Evolutionary conservation across 2,888 invertebrate species (phyloP).

Genomic region (Globia sparganii): DNA sequence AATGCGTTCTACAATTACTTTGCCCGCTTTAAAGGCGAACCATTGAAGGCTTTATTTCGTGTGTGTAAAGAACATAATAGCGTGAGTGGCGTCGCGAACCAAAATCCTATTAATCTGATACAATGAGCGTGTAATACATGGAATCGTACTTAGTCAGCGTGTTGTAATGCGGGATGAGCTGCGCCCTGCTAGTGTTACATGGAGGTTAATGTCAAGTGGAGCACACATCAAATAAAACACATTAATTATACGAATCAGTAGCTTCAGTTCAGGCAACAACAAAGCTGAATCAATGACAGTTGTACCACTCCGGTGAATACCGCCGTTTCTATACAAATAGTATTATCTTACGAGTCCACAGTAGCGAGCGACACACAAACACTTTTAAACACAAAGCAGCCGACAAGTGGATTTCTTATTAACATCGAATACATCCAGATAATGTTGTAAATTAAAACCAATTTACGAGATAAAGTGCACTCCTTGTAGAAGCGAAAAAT

Average conservation of each 20-base stretch:
- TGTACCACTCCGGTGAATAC: neutral
- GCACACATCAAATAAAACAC: conserved; percentile 5
- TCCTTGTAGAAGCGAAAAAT: conserved; percentile 10
- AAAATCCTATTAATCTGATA: conserved; percentile 60
- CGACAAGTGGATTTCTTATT: conserved; percentile 19
- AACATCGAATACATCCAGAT: conserved; percentile 4
- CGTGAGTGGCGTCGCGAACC: conserved; percentile 23
- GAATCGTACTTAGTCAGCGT: conserved; percentile 60
- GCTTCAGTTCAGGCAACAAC: neutral
- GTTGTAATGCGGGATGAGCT: conserved; percentile 57
- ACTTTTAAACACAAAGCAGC: conserved; percentile 21
- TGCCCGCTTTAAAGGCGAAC: conserved; percentile 8
- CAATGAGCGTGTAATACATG: conserved; percentile 65
- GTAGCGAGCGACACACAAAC: conserved; percentile 3
- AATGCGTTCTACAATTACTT: conserved; percentile 44
- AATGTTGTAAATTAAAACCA: conserved; percentile 32
- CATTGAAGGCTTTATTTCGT: conserved; percentile 30
- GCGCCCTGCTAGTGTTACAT: conserved; percentile 36
- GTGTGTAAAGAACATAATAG: conserved; percentile 45
- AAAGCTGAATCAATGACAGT: conserved; percentile 14
- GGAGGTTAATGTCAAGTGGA: conserved; percentile 40
- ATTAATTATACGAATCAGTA: conserved; percentile 35
- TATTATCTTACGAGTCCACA: neutral
- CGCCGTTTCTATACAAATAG: neutral
- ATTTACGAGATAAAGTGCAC: conserved; percentile 37